Conservation (phyloP, 2,888 invertebrate genomes). For the Euclidia mi region DNA sequence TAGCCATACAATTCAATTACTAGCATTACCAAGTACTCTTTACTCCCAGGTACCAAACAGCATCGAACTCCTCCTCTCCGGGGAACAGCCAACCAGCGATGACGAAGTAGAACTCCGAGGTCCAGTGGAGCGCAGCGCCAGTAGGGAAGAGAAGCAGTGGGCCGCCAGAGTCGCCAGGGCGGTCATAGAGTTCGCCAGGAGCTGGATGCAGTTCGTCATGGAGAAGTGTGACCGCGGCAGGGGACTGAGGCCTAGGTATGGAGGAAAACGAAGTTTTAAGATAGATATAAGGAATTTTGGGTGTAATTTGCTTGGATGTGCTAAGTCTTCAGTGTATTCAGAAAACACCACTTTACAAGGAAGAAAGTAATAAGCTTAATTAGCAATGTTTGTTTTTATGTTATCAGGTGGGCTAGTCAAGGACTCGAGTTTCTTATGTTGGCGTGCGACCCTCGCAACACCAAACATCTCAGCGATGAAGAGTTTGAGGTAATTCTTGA, state of each 20-base stretch:
- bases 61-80: slow-evolving; percentile 61
- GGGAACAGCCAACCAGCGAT: slow-evolving; percentile 27
- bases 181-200: slow-evolving; percentile 87
- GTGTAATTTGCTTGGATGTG: too few relatives aligned
- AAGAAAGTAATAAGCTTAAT: neutral
- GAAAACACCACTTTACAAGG: too few relatives aligned
- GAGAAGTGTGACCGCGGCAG: slow-evolving; percentile 95
- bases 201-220: slow-evolving; percentile 97
- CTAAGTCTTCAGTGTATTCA: too few relatives aligned
- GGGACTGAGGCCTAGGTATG: slow-evolving; percentile 92
- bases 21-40: too few relatives aligned
- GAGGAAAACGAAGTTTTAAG: too few relatives aligned
- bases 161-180: slow-evolving; percentile 75
- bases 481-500: slow-evolving; percentile 92
- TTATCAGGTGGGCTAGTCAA: slow-evolving; percentile 96
- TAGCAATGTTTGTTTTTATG: neutral
- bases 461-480: slow-evolving; percentile 93
- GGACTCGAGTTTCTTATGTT: slow-evolving; percentile 96
- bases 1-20: too few relatives aligned
- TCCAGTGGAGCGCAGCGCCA: slow-evolving; percentile 21
- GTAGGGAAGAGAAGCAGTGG: slow-evolving; percentile 67
- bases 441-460: slow-evolving; percentile 96
- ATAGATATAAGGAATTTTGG: too few relatives aligned
- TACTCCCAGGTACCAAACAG: slow-evolving; percentile 62
- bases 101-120: slow-evolving; percentile 34